Conservation (phyloP, 92 coral and sea anemone genomes). For the Muricea muricata region DNA sequence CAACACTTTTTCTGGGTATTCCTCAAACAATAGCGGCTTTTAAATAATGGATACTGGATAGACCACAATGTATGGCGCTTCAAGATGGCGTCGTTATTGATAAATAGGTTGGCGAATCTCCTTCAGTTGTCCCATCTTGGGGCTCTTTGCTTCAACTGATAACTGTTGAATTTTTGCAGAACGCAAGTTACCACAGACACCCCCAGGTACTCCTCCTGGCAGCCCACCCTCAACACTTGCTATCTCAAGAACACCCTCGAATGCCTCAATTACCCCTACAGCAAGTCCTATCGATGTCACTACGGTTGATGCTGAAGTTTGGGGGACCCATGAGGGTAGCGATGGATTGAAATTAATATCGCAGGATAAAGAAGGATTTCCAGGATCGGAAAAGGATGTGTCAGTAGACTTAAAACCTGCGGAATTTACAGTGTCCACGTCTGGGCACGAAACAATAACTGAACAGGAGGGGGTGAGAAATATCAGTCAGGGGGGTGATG, state of each 20-base stretch:
- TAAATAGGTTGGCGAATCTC: too few species aligned
- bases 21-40: too few species aligned
- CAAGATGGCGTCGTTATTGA: too few species aligned
- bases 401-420: neutral
- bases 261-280: constrained; percentile 37
- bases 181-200: constrained; percentile 22
- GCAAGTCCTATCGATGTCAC: constrained; percentile 32
- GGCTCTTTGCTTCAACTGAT: too few species aligned
- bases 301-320: neutral
- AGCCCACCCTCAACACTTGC: constrained; percentile 31
- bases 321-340: neutral
- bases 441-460: neutral
- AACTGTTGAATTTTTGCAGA: neutral
- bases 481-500: constrained; percentile 5
- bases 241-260: constrained; percentile 39
- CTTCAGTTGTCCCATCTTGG: too few species aligned
- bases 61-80: too few species aligned
- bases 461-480: neutral
- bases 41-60: too few species aligned
- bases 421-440: neutral
- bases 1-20: too few species aligned
- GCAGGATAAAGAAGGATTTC: constrained; percentile 45
- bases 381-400: constrained; percentile 10
- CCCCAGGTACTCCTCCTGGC: constrained; percentile 46
- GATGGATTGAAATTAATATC: constrained; percentile 4